Base-by-base conservation (phyloP, 1,140 invertebrate species). In the Pararge aegeria region DNA sequence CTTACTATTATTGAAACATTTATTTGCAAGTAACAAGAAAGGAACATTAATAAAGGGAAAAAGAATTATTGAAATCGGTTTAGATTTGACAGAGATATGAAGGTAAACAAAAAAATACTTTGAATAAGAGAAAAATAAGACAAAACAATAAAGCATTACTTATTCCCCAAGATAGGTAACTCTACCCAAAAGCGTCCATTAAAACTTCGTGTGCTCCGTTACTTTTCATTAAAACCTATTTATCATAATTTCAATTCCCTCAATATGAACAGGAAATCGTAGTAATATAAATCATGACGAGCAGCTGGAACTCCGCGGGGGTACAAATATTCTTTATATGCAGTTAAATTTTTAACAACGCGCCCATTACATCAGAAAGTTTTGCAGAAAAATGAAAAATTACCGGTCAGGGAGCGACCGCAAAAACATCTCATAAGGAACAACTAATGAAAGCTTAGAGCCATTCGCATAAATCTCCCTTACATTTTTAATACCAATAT, bases 401-500 rank as follows among this genome's bases (percentile, higher is more conserved):
- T 87, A 81, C 83, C 80, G 87, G 87, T 89, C 86, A 89, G 82
- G 84, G 81, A 85, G 81, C 75, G 75, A 86, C 84, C 83, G 81
- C 86, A 80, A 75, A 80, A 87, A 85, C 80, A 77, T 77, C 75
- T 79, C 83, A 74, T 79, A 87, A 89, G 84, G 80, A 85, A 82
- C 78, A 83, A 80, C 84, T 89, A 89, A 89, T 89, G 87, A 89
- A 89, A 89, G 87, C 87, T 87, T 87, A 89, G 79, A 89, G 82
- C 83, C 74, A 89, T 89, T 84, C 83, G 82, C 83, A 89, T 89
- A 89, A 87, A 87, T 89, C 84, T 87, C 79, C 80, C 77, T 89
- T 89, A 87, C 87, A 89, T 89, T 89, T 89, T 89, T 89, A 89
- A 89, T 89, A 89, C 87, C 87, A 87, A 89, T 89, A 88, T 84